These are phyloP conservation scores for Bedellia somnulentella DNA, from an alignment of 2,888 invertebrate species.

Conservation along the genomic window DNA sequence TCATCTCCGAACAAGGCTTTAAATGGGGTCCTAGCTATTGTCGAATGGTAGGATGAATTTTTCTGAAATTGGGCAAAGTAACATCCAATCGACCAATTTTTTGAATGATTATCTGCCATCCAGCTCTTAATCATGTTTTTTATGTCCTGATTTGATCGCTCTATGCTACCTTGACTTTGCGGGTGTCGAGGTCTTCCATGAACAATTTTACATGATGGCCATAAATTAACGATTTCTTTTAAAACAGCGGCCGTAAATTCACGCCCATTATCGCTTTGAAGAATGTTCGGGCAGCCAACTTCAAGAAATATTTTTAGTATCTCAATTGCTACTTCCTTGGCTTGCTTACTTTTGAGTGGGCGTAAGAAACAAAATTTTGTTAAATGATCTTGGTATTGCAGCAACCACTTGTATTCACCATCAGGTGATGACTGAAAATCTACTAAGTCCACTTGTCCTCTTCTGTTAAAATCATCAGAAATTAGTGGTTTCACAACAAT, in stretches of 20 bases:
- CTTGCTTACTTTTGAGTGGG: constrained; percentile 15
- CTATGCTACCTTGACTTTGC: constrained; percentile 11
- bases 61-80: constrained; percentile 15
- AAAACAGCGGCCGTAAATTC: constrained; percentile 12
- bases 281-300: no score
- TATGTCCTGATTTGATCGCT: constrained; percentile 14
- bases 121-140: constrained; percentile 16
- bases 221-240: constrained; percentile 11
- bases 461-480: constrained; percentile 15
- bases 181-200: constrained; percentile 11
- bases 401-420: constrained; percentile 20
- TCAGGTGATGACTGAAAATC: constrained; percentile 17
- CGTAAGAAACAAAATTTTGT: constrained; percentile 20
- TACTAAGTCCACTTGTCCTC: constrained; percentile 20
- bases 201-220: constrained; percentile 13
- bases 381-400: constrained; percentile 20
- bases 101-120: constrained; percentile 17
- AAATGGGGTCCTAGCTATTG: constrained; percentile 14
- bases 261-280: constrained; percentile 6
- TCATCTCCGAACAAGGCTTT: constrained; percentile 15
- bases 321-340: constrained; percentile 16
- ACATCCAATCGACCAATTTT: constrained; percentile 16
- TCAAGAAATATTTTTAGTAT: constrained; percentile 12
- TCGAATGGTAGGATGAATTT: constrained; percentile 14
- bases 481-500: constrained; percentile 16